Conservation (phyloP, 2,113 vertebrate species). For the Lampris megalopsis region DNA sequence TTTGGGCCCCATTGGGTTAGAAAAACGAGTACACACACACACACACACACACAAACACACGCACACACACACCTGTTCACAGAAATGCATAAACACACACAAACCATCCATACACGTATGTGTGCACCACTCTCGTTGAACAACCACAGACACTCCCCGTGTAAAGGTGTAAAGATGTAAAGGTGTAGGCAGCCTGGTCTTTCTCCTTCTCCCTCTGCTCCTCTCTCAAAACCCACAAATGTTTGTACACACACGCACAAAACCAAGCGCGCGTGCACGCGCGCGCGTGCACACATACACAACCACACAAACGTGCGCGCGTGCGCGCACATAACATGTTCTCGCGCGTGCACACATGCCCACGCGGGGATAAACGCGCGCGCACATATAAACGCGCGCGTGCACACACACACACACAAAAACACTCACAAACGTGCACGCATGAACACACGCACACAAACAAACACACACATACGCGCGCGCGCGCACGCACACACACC, state of each 20-base stretch:
- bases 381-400: too few species aligned
- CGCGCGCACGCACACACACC: conserved; percentile 27
- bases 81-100: too few species aligned
- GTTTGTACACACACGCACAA: neutral
- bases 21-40: neutral
- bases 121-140: conserved; percentile 17
- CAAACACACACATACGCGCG: conserved; percentile 10
- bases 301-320: conserved; percentile 6
- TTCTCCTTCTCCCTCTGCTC: conserved; percentile 41
- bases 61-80: too few species aligned
- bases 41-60: neutral
- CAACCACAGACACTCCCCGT: conserved; percentile 60
- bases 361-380: too few species aligned
- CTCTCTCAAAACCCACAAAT: neutral
- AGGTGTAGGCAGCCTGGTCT: conserved; percentile 28
- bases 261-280: conserved; percentile 22
- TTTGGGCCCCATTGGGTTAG: too few species aligned
- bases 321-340: conserved; percentile 9
- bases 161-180: neutral
- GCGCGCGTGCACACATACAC: conserved; percentile 26
- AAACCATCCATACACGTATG: neutral
- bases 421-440: too few species aligned
- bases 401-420: too few species aligned
- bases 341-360: too few species aligned
- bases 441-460: neutral